Evolutionary conservation across 2,113 vertebrate genomes (phyloP).

Genomic region (Cinclus mexicanus): DNA sequence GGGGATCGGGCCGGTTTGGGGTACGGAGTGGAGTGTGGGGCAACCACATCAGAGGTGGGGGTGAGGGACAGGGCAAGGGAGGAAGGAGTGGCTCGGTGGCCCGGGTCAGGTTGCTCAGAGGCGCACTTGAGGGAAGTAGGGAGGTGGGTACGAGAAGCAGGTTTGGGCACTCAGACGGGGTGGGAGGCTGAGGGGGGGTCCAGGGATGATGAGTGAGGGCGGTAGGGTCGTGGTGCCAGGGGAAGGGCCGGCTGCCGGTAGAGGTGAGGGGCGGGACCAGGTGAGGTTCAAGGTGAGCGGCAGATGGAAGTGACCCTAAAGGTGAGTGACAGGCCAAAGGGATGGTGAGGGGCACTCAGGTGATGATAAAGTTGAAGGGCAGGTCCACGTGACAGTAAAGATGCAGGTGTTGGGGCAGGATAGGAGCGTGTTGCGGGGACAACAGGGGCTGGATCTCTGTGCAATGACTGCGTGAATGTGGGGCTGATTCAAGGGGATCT

Average conservation of each 20-base stretch:
- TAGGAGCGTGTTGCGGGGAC: rapidly evolving
- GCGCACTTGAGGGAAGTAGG: no score
- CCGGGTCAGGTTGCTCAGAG: not conserved
- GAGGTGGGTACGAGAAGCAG: not conserved
- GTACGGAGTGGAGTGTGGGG: not conserved
- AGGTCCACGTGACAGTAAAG: rapidly evolving
- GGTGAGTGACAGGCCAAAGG: not conserved
- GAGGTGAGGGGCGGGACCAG: not conserved
- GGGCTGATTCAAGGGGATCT: not conserved
- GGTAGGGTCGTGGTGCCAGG: not conserved
- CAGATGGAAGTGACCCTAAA: not conserved
- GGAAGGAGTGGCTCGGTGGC: not conserved
- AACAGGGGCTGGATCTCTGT: not conserved
- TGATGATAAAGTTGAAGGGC: not conserved
- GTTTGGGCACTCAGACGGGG: rapidly evolving
- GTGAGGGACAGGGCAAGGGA: not conserved
- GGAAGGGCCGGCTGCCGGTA: not conserved
- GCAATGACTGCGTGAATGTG: rapidly evolving
- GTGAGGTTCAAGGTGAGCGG: not conserved
- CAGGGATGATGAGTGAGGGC: not conserved
- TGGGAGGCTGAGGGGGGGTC: not conserved
- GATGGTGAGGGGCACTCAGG: not conserved
- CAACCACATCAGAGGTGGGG: not conserved
- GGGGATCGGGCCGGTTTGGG: no score
- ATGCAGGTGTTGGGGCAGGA: not conserved